Conservation (phyloP, 2,113 vertebrate genomes). For the Cebus imitator region DNA sequence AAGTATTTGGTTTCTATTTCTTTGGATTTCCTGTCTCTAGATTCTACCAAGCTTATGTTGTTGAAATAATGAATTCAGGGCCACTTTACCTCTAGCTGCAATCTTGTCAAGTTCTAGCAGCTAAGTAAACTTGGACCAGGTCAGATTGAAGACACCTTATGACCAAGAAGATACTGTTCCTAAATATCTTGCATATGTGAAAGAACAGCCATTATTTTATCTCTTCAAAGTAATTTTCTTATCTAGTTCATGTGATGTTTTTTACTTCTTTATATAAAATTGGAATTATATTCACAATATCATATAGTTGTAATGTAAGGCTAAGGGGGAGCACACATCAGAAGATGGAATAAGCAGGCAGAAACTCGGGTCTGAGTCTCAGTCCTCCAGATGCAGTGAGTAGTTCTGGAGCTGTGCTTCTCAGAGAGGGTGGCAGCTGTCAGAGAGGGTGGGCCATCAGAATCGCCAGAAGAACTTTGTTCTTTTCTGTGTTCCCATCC, state of each 20-base stretch:
- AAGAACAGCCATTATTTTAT: conserved; percentile 15
- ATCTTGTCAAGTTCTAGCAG: neutral
- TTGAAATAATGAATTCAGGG: neutral
- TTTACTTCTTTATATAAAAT: neutral
- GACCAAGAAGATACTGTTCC: neutral
- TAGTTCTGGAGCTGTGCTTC: neutral
- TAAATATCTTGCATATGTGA: neutral
- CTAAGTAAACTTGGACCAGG: conserved; percentile 1
- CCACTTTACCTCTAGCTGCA: neutral
- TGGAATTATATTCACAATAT: neutral
- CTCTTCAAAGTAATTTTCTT: neutral
- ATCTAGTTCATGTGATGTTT: neutral
- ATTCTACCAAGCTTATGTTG: neutral
- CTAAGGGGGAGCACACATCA: neutral
- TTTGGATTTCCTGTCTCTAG: neutral
- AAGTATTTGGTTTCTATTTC: neutral
- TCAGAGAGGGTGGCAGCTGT: neutral
- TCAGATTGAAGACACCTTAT: neutral
- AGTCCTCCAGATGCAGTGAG: neutral
- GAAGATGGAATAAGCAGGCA: neutral
- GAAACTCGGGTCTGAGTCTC: neutral
- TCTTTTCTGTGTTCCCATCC: neutral
- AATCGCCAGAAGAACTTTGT: neutral
- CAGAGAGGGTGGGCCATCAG: neutral
- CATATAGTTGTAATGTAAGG: neutral